phyloP scores from a whole-genome alignment of 2,113 vertebrate species.

The Probosciger aterrimus region DNA sequence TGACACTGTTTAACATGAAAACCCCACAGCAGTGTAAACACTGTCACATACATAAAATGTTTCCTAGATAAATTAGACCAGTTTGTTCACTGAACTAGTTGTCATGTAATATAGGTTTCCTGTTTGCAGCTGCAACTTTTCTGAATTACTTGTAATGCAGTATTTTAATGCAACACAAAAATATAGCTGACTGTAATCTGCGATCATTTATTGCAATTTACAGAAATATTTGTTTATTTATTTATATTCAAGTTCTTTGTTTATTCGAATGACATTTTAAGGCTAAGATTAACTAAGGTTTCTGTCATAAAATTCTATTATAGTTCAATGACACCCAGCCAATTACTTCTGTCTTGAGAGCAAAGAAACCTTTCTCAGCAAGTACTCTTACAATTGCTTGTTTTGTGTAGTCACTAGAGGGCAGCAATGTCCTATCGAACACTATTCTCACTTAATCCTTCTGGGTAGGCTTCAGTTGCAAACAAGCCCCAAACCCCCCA shows the following conservation, averaged over 20 bases:
- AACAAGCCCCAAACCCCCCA: background rate
- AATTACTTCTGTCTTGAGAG: background rate
- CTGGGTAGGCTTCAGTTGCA: background rate
- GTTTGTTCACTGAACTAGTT: background rate
- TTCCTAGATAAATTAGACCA: background rate
- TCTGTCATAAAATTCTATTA: background rate
- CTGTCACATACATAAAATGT: background rate
- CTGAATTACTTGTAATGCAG: background rate
- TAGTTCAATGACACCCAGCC: background rate
- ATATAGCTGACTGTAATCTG: background rate
- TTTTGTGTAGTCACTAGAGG: constrained; percentile 46
- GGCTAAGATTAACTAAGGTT: background rate
- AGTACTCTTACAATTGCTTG: background rate
- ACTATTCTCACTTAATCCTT: background rate
- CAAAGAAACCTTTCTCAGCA: background rate
- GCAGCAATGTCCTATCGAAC: constrained; percentile 61
- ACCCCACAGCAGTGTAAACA: background rate
- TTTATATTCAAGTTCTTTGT: background rate
- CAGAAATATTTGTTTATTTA: background rate
- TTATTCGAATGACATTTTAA: background rate
- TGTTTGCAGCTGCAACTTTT: background rate
- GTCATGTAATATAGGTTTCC: background rate
- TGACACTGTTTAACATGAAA: background rate
- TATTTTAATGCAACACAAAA: background rate
- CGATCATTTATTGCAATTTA: background rate